phyloP scores from a whole-genome alignment of 2,797 vertebrate genomes.

The Philypnodon macrostomus region DNA sequence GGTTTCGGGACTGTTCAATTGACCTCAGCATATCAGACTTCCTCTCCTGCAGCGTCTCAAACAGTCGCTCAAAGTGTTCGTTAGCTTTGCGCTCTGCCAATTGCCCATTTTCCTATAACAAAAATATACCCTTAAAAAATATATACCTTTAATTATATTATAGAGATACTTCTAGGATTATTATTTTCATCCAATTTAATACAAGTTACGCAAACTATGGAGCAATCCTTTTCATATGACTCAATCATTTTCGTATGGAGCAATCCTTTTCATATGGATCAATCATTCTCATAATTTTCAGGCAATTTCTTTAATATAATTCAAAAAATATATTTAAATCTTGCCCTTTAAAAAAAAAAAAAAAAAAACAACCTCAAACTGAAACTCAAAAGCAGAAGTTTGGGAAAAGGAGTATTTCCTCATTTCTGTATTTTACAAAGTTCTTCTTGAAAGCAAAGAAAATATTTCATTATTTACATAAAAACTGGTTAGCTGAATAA shows the following conservation, averaged over 20 bases:
- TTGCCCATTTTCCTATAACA: constrained; percentile 82
- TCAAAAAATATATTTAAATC: neutral
- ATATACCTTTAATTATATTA: too few species aligned
- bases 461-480: constrained; percentile 4
- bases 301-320: too few species aligned
- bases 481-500: constrained; percentile 20
- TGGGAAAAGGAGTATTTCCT: constrained; percentile 35
- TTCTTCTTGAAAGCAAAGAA: constrained; percentile 30
- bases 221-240: too few species aligned
- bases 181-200: too few species aligned
- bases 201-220: too few species aligned
- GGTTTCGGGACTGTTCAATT: constrained; percentile 83
- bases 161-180: too few species aligned
- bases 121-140: neutral
- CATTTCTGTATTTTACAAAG: constrained; percentile 43
- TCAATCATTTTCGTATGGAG: too few species aligned
- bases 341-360: neutral
- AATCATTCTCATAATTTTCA: too few species aligned
- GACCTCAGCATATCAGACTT: constrained; percentile 84
- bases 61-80: constrained; percentile 88
- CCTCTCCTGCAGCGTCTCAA: constrained; percentile 86
- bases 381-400: constrained; percentile 20
- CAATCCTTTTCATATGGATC: too few species aligned
- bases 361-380: too few species aligned
- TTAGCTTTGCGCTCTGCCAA: constrained; percentile 82